Conservation (phyloP, 2,888 invertebrate species). For the Scaptomyza tumidula region DNA sequence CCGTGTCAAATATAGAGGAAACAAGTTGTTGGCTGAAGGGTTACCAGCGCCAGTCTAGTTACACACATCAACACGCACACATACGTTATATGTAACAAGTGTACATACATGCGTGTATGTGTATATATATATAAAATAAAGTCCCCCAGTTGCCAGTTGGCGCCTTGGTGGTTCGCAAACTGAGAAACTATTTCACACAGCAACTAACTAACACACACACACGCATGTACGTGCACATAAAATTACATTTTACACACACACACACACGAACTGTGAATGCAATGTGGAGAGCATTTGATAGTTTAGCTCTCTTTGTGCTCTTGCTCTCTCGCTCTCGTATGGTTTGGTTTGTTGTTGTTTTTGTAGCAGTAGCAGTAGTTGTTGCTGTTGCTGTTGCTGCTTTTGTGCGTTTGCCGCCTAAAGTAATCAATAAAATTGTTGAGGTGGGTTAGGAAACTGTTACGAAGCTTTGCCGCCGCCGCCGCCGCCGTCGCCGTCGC, state of each 20-base stretch:
- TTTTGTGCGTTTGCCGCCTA: slow-evolving; percentile 73
- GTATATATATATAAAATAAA: slow-evolving; percentile 17
- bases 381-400: slow-evolving; percentile 16
- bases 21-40: slow-evolving; percentile 73
- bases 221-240: slow-evolving; percentile 21
- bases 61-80: slow-evolving; percentile 16
- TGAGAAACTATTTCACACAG: slow-evolving; percentile 69
- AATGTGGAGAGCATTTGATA: slow-evolving; percentile 51
- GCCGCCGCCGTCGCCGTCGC: not conserved
- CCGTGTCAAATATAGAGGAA: slow-evolving; percentile 77
- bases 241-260: slow-evolving; percentile 54
- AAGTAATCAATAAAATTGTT: slow-evolving; percentile 84
- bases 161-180: slow-evolving; percentile 70
- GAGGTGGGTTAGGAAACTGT: slow-evolving; percentile 85
- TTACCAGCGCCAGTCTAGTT: slow-evolving; percentile 41
- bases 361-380: slow-evolving; percentile 27
- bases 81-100: slow-evolving; percentile 50
- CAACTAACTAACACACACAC: slow-evolving; percentile 27
- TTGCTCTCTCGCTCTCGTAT: slow-evolving; percentile 55
- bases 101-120: slow-evolving; percentile 16
- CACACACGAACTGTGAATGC: slow-evolving; percentile 43
- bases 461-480: slow-evolving; percentile 68
- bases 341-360: slow-evolving; percentile 37
- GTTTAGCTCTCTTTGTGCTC: slow-evolving; percentile 52
- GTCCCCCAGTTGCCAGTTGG: slow-evolving; percentile 57